A percentile compares a stretch with the other conserved stretches of the same genome.
Evolutionary conservation across 2,113 vertebrate genomes (phyloP).

Genomic region (Bubo blakistoni): DNA sequence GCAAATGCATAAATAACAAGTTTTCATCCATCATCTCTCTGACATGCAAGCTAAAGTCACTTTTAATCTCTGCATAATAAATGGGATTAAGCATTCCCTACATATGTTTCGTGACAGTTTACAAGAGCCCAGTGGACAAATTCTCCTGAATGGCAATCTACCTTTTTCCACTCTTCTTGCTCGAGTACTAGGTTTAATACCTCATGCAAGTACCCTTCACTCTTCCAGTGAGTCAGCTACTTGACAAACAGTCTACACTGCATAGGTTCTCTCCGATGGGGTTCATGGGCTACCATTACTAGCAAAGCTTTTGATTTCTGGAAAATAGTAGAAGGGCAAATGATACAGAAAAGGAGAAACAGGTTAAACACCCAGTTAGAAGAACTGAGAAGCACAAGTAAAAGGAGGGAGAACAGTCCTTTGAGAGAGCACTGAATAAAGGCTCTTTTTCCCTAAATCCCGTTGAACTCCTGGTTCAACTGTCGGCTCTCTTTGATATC

Average conservation of each 20-base stretch:
- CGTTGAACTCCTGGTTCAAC: not conserved
- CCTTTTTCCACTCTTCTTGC: not conserved
- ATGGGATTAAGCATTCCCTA: conserved; percentile 33
- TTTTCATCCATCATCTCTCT: conserved; percentile 40
- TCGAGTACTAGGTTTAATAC: not conserved
- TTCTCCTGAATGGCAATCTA: not conserved
- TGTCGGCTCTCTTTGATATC: not conserved
- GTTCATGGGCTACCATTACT: not conserved
- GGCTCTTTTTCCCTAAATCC: not conserved
- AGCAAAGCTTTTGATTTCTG: not conserved
- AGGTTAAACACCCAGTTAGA: not conserved
- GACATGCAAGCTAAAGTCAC: conserved; percentile 34
- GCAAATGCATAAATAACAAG: conserved; percentile 28
- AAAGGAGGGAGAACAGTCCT: not conserved
- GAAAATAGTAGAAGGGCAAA: not conserved
- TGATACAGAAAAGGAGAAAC: not conserved
- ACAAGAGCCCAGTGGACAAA: not conserved
- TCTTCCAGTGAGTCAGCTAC: not conserved
- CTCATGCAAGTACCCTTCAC: not conserved
- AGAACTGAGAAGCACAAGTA: not conserved
- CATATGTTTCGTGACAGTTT: not conserved
- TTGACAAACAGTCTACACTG: not conserved
- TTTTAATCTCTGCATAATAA: conserved; percentile 51
- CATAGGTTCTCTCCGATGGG: not conserved
- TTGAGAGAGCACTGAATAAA: not conserved